Evolutionary conservation across 2,888 invertebrate genomes (phyloP).

Genomic region (Tenthredo mesomela): DNA sequence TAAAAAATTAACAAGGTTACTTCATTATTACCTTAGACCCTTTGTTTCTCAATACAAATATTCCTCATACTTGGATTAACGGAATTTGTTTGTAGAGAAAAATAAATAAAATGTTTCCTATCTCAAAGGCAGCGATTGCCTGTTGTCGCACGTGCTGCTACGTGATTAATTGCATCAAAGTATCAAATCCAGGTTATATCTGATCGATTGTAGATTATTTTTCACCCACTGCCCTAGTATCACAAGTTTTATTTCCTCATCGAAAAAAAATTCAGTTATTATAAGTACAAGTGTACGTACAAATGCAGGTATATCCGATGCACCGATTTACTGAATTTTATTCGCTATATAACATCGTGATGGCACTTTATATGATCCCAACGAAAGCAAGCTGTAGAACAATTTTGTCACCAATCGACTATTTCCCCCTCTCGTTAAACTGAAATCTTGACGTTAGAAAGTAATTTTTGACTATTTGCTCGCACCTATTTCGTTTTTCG

Average conservation of each 20-base stretch:
- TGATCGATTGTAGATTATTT: slow-evolving; percentile 38
- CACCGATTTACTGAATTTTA: neutral
- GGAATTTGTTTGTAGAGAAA: neutral
- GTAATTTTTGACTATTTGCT: neutral
- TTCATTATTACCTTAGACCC: neutral
- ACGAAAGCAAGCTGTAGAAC: neutral
- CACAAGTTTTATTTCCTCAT: neutral
- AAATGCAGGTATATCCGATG: neutral
- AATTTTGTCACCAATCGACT: neutral
- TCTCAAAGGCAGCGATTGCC: neutral
- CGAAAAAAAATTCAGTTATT: neutral
- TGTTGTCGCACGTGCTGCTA: slow-evolving; percentile 1
- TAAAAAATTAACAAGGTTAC: neutral
- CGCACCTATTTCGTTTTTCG: neutral
- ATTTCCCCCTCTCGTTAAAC: neutral
- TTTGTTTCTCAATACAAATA: neutral
- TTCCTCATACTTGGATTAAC: neutral
- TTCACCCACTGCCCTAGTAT: slow-evolving; percentile 43
- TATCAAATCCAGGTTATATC: slow-evolving; percentile 16
- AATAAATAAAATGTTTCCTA: slow-evolving; percentile 5
- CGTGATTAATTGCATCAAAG: slow-evolving; percentile 35
- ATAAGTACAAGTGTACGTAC: neutral
- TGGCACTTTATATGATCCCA: neutral
- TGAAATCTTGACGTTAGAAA: neutral
- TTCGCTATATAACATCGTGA: neutral